phyloP scores from a whole-genome alignment of 1,140 invertebrate genomes.

The Branchinecta lindahli region DNA sequence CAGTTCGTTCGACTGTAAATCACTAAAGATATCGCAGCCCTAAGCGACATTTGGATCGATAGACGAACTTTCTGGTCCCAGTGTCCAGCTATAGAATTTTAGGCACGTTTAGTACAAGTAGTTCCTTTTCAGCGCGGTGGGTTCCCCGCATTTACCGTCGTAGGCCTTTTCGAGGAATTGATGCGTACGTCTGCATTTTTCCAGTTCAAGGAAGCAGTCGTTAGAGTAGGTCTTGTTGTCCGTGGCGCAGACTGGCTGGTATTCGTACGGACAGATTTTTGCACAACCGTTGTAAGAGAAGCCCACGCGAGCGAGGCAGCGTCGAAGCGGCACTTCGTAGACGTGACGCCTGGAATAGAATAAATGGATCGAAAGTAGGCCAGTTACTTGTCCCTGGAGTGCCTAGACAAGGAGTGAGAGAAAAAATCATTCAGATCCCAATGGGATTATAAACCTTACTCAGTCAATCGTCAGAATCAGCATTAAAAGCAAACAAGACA shows the following conservation, averaged over 20 bases:
- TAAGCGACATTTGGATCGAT: too few species aligned
- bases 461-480: too few species aligned
- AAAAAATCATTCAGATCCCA: too few species aligned
- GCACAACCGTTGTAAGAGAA: constrained; percentile 72
- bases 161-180: constrained; percentile 42
- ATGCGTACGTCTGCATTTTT: constrained; percentile 64
- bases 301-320: constrained; percentile 48
- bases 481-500: too few species aligned
- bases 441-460: too few species aligned
- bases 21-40: too few species aligned
- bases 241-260: constrained; percentile 74
- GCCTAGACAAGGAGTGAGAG: too few species aligned
- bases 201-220: constrained; percentile 76
- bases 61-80: too few species aligned
- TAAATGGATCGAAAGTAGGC: not conserved
- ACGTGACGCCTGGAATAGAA: constrained; percentile 54
- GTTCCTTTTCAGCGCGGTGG: constrained; percentile 47
- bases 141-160: constrained; percentile 50
- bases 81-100: too few species aligned
- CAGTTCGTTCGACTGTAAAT: too few species aligned
- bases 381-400: too few species aligned
- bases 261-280: constrained; percentile 62
- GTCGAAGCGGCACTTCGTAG: constrained; percentile 66
- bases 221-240: constrained; percentile 81
- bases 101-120: constrained; percentile 38